Evolutionary conservation across 2,888 invertebrate genomes (phyloP).

Genomic region (Noctua pronuba): DNA sequence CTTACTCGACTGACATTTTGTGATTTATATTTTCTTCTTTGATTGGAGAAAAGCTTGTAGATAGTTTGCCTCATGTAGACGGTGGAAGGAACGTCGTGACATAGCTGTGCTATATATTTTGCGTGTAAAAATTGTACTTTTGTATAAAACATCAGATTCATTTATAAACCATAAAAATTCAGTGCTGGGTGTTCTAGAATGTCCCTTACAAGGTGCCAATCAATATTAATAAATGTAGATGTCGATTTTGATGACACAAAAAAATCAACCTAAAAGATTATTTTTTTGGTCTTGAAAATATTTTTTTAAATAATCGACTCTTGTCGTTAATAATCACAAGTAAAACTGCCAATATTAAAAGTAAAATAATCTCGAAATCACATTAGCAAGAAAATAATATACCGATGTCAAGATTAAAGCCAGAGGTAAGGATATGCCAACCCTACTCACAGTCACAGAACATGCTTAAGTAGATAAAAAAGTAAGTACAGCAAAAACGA

Average conservation of each 20-base stretch:
- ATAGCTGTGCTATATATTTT: background rate
- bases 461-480: conserved; percentile 28
- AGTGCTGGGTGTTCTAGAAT: background rate
- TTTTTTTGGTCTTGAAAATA: too few relatives aligned
- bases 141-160: background rate
- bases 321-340: background rate
- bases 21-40: conserved; percentile 31
- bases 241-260: background rate
- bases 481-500: conserved; percentile 25
- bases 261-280: too few relatives aligned
- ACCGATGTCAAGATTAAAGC: conserved; percentile 28
- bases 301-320: background rate
- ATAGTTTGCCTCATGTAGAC: background rate
- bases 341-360: conserved; percentile 7
- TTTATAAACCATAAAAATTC: background rate
- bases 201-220: background rate
- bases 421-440: conserved; percentile 32
- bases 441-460: conserved; percentile 36
- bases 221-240: background rate
- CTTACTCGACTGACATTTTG: conserved; percentile 8
- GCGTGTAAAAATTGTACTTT: background rate
- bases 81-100: background rate
- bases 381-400: conserved; percentile 17
- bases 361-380: conserved; percentile 10
- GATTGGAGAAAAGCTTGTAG: conserved; percentile 11